Percentiles rank a stretch among this genome's conserved stretches.
Evolutionary conservation across 2,888 invertebrate genomes (phyloP).

Genomic region (Nomada goodeniana): DNA sequence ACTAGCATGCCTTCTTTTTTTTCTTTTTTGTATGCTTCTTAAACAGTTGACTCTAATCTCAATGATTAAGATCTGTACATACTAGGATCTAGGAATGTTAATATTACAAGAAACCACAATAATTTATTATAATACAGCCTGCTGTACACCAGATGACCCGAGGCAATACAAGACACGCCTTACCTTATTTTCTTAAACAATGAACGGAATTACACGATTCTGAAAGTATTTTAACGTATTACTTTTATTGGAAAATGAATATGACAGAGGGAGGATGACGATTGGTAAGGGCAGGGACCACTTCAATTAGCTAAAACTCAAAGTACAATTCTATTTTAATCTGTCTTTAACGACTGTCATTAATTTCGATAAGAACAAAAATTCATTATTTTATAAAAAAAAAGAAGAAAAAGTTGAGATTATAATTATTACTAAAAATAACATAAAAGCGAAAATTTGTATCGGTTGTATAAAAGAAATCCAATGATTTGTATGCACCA

Average conservation of each 20-base stretch:
- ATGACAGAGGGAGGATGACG: slow-evolving; percentile 78
- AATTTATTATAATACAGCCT: slow-evolving; percentile 84
- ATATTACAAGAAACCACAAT: slow-evolving; percentile 83
- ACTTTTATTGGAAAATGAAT: slow-evolving; percentile 75
- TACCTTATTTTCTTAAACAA: slow-evolving; percentile 64
- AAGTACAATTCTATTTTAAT: slow-evolving; percentile 54
- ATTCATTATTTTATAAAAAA: slow-evolving; percentile 47
- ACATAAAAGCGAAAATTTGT: slow-evolving; percentile 25
- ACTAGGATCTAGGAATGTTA: slow-evolving; percentile 80
- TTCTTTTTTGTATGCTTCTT: slow-evolving; percentile 64
- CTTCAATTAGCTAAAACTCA: slow-evolving; percentile 60
- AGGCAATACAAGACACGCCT: slow-evolving; percentile 79
- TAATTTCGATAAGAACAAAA: slow-evolving; percentile 44
- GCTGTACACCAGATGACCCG: slow-evolving; percentile 83
- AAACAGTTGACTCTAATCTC: slow-evolving; percentile 76
- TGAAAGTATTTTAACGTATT: slow-evolving; percentile 61
- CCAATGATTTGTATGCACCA: slow-evolving; percentile 4
- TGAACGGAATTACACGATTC: slow-evolving; percentile 65
- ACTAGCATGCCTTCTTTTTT: slow-evolving; percentile 58
- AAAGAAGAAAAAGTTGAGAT: slow-evolving; percentile 30
- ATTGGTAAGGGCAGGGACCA: slow-evolving; percentile 80
- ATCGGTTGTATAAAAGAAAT: slow-evolving; percentile 48
- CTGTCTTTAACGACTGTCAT: slow-evolving; percentile 34
- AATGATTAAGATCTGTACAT: slow-evolving; percentile 79
- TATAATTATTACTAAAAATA: slow-evolving; percentile 42